Evolutionary conservation across 2,797 vertebrate genomes (phyloP), one percentile per base, ranked within the genome.

Genomic region (Poliocrania exsul): DNA sequence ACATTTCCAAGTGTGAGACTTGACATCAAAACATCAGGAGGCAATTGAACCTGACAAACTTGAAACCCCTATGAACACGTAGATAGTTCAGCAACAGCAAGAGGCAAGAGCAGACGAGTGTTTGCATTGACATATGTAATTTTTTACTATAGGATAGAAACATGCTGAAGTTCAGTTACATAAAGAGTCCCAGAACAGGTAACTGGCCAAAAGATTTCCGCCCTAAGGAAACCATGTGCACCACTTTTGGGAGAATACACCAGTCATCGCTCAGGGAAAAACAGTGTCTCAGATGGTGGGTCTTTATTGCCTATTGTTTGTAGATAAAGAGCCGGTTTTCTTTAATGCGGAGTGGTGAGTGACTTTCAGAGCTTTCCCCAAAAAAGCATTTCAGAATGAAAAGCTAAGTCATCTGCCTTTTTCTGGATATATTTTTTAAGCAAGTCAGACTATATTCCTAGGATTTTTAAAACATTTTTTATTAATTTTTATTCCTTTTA

Each of bases 401-500:
- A 66, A 84, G 54, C 37, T 79, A 58, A 64, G 31, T 47, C 54
- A 81, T 88, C 26, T 90, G 38, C 26, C 29, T 73, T 81, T 92
- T 47, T 53, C 15, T 20, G 17, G 26, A 4, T 84, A 6, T 49
- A 46, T 80, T 92, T 81, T 92, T 49, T 53, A 88, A 80, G 46
- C 33, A 86, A 91, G 28, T 86, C 61, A 93, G 72, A 91, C 35
- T 60, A 80, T 28, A 47, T 57, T 70, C 33, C 42, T 40, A 42
- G 35, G 38, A 74, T 83, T 96, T 92, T 86, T 8, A 15, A 95
- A 95, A 75, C 4, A 51, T 50, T 60, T 94, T 94, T 86, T 53
- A 82, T 88, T 91, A 1, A 2, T 92, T 95, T 97, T 95, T 93
- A 46, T 95, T 81, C 25, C 5, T 86, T 96, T 97, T 96, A 19